These are phyloP conservation scores for Platyscapa corneri DNA, from an alignment of 1,140 invertebrate species.

Conservation along the genomic window DNA sequence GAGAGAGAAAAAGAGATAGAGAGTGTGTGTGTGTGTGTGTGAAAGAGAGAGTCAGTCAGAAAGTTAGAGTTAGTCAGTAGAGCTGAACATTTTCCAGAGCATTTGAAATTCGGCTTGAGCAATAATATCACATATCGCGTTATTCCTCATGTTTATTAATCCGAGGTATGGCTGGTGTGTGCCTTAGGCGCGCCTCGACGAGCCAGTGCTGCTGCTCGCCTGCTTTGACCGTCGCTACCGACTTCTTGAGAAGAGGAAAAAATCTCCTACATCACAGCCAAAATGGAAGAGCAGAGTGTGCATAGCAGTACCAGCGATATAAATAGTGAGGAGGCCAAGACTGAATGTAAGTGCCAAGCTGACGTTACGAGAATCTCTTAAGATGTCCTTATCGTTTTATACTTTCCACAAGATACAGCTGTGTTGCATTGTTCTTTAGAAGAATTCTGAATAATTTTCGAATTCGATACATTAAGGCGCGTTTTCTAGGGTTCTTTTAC, in stretches of 20 bases:
- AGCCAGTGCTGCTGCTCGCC: conserved; percentile 27
- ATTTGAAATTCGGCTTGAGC: not conserved
- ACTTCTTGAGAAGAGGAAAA: conserved; percentile 20
- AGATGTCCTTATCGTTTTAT: conserved; percentile 10
- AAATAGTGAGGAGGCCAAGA: conserved; percentile 73
- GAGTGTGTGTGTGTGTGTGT: not conserved
- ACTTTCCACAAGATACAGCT: not conserved
- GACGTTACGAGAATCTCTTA: not conserved
- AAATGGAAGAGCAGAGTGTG: conserved; percentile 74
- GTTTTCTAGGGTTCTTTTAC: not conserved
- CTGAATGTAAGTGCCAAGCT: conserved; percentile 66
- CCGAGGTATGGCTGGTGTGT: conserved; percentile 31
- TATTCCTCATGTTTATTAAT: conserved; percentile 29
- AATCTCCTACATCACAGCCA: conserved; percentile 56
- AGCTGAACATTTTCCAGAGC: not conserved
- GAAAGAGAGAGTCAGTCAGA: not conserved
- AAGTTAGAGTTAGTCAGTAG: not conserved
- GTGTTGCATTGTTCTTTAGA: not conserved
- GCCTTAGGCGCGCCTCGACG: conserved; percentile 15
- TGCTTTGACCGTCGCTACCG: conserved; percentile 2
- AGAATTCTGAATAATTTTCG: not conserved
- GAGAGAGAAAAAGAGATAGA: not conserved
- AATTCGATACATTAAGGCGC: not conserved
- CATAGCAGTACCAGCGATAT: conserved; percentile 74
- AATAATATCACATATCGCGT: not conserved